A percentile compares a stretch with the other conserved stretches of the same genome.
Conservation (phyloP, 2,113 vertebrate species). For the Rafetus swinhoei region DNA sequence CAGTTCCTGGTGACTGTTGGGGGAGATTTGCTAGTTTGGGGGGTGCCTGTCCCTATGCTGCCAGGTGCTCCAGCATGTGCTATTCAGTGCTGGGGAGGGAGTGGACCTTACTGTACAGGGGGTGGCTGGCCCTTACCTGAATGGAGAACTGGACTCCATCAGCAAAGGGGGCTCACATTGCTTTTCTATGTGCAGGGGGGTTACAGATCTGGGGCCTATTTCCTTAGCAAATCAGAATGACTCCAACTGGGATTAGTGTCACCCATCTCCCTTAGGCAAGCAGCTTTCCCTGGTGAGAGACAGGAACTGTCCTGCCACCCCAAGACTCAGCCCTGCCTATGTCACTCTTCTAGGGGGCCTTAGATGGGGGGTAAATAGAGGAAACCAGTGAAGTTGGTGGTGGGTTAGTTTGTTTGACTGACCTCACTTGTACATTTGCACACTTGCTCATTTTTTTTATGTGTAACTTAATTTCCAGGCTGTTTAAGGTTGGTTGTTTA, state of each 20-base stretch:
- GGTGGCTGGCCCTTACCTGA: neutral
- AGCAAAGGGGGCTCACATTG: neutral
- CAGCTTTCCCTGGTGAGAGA: neutral
- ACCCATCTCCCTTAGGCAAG: neutral
- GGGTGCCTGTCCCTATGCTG: neutral
- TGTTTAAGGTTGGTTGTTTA: neutral
- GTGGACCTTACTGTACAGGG: neutral
- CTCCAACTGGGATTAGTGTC: neutral
- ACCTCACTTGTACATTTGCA: neutral
- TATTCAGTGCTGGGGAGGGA: neutral
- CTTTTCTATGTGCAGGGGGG: neutral
- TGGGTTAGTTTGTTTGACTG: neutral
- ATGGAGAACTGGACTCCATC: neutral
- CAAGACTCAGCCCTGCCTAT: rapidly evolving
- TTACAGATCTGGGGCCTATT: neutral
- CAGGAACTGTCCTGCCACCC: neutral
- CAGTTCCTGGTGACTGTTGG: neutral
- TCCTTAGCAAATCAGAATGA: neutral
- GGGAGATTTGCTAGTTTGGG: neutral
- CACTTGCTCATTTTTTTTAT: neutral
- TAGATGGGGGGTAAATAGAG: neutral
- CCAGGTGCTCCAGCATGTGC: neutral
- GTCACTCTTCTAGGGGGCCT: neutral
- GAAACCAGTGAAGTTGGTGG: neutral
- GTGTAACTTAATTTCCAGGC: neutral